Evolutionary conservation across 2,888 invertebrate species (phyloP), one percentile per base, ranked within the genome.

Genomic region (Adelphocoris suturalis): DNA sequence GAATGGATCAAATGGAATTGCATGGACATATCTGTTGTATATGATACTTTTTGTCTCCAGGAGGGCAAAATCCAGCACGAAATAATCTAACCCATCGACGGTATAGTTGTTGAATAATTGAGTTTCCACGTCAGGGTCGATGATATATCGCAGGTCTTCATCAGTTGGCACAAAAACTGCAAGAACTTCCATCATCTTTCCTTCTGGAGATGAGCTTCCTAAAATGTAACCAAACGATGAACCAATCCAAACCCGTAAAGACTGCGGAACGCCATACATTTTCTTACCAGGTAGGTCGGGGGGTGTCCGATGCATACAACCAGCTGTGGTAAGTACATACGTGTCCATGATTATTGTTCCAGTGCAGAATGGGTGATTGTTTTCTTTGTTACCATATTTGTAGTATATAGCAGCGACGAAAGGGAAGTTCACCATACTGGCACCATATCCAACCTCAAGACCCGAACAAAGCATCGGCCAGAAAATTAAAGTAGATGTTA

Each of bases 401-500:
- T 68, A 68, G 68, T 68, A 68, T 23, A 68, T 68, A 12, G 19
- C 68, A 0, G 3, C 68, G 27, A 68, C 68, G 13, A 68, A 68
- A 11, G 68, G 68, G 19, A n/a, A 68, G 23, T 68, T 68, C 11
- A 68, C 68, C 68, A 68, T 68, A 19, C 68, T 68, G 27, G 68
- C 68, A 68, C 23, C 23, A 13, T 68, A 68, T 23, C 68, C 68
- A 23, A 68, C 68, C 27, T 68, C 68, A 13, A 68, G 23, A 7
- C 68, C 27, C 23, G 0, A 11, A 23, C 68, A 68, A 12, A 68
- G 12, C 68, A 68, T 0, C 19, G 68, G 68, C 4, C n/a, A 23
- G 19, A 68, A 23, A 23, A 68, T 4, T 1, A 80, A 46, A 0
- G 46, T 0, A n/a, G 37, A 12, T 7, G 46, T 9, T 14, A 23